Evolutionary conservation across 2,113 vertebrate species (phyloP), one percentile per base, ranked within the genome.

Genomic region (Catagonus wagneri): DNA sequence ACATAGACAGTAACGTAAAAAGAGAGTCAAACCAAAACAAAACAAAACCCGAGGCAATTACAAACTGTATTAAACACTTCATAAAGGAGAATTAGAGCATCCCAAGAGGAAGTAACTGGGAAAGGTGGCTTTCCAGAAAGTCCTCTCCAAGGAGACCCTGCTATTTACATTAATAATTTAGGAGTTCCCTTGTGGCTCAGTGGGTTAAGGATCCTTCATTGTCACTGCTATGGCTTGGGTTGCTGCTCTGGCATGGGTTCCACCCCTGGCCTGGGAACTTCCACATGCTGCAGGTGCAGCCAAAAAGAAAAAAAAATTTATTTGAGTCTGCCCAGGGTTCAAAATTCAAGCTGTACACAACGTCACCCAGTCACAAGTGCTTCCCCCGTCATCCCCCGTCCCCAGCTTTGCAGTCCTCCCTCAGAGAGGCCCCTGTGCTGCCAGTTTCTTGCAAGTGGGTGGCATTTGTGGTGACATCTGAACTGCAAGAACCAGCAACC

Each of bases 41-140:
- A n/a, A 34, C 22, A n/a, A 83, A 71, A 81, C 22, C 60, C 36
- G 74, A 66, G 52, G 10, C 58, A 29, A 66, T 71, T 7, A 2
- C 27, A 63, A 6, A 44, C 23, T 23, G 13, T 29, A 25, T 54
- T 22, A 52, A 34, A 17, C 9, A 14, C 29, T 9, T 58, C 74
- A 5, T 16, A 61, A 79, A 81, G 23, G 63, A 65, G 87, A 50
- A 75, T 66, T 12, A 60, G 6, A 15, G 56, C 17, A 20, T 9
- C 13, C 0, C 6, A 61, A 81, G 22, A 76, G 61, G 66, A 89
- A 72, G 63, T 22, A 34, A 44, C 19, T 22, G 1, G n/a, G 61
- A 63, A 66, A 69, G n/a, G 5, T 17, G 54, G 20, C 56, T 93
- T 89, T 69, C 61, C n/a, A 83, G 63, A 84, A 72, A 68, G 79